These are phyloP conservation scores for Polydrusus cervinus DNA, from an alignment of 2,888 invertebrate species.

Conservation along the genomic window DNA sequence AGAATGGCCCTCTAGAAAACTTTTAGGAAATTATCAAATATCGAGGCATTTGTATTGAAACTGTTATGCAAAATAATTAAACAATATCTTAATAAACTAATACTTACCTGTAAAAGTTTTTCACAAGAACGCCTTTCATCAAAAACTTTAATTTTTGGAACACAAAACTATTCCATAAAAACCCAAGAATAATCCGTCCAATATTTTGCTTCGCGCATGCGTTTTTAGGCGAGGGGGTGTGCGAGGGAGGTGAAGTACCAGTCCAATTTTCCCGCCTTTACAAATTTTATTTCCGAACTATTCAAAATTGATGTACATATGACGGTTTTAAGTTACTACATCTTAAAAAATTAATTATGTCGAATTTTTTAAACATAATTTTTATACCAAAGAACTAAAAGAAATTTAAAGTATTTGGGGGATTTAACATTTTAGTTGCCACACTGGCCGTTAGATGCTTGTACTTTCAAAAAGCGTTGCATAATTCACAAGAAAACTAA, in stretches of 20 bases:
- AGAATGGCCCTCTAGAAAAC: conserved; percentile 15
- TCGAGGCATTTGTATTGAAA: conserved; percentile 12
- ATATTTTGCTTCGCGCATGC: conserved; percentile 42
- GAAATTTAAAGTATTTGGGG: neutral
- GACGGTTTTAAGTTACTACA: neutral
- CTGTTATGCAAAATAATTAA: conserved; percentile 42
- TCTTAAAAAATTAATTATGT: neutral
- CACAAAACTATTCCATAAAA: conserved; percentile 43
- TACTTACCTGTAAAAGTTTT: conserved; percentile 59
- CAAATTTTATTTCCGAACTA: conserved; percentile 8
- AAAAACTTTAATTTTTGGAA: conserved; percentile 40
- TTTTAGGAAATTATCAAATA: conserved; percentile 27
- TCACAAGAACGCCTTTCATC: conserved; percentile 42
- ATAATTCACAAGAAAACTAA: neutral
- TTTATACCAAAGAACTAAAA: neutral
- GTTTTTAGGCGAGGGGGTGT: neutral
- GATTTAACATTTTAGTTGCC: conserved; percentile 16
- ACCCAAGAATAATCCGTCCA: conserved; percentile 36
- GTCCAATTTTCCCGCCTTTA: conserved; percentile 47
- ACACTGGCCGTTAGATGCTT: conserved; percentile 15
- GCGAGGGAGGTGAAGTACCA: conserved; percentile 35
- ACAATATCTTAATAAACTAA: conserved; percentile 57
- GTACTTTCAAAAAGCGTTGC: neutral
- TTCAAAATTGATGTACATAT: conserved; percentile 5
- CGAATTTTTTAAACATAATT: neutral